phyloP scores from a whole-genome alignment of 2,888 invertebrate species.

The Chelonus formosanus region DNA sequence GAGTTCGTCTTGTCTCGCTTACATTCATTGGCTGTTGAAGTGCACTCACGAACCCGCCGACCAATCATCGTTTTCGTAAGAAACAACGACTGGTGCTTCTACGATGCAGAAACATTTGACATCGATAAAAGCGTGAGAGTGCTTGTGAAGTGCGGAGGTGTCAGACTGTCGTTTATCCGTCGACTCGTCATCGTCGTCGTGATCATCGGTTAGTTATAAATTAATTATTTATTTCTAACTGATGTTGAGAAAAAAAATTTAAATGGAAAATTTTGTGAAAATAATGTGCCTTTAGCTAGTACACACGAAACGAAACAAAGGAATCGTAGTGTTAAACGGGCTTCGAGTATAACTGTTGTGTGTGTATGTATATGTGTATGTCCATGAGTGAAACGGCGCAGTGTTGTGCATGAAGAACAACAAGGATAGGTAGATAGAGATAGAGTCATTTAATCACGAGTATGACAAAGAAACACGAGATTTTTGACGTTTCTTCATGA shows the following conservation, averaged over 20 bases:
- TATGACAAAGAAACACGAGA: constrained; percentile 9
- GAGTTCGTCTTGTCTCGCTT: constrained; percentile 53
- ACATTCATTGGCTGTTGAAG: constrained; percentile 67
- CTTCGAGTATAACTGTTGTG: constrained; percentile 5
- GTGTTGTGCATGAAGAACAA: constrained; percentile 18
- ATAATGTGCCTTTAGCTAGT: not conserved
- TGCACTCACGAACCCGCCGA: constrained; percentile 65
- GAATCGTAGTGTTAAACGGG: constrained; percentile 22
- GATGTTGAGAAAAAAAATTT: not conserved
- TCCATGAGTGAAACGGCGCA: constrained; percentile 20
- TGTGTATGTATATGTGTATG: constrained; percentile 11
- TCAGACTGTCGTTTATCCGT: constrained; percentile 69
- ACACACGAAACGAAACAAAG: constrained; percentile 29
- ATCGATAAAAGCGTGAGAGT: constrained; percentile 75
- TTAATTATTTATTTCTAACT: not conserved
- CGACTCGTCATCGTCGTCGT: constrained; percentile 59
- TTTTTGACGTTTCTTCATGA: constrained; percentile 1
- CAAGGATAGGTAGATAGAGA: constrained; percentile 16
- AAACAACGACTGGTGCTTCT: constrained; percentile 66
- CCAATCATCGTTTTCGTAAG: constrained; percentile 66
- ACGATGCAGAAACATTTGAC: constrained; percentile 71
- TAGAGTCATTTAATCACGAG: constrained; percentile 26
- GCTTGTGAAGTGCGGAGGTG: constrained; percentile 70
- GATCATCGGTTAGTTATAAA: constrained; percentile 44
- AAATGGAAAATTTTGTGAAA: constrained; percentile 1